Conservation (phyloP, 2,797 vertebrate species). For the Epinephelus coioides region DNA sequence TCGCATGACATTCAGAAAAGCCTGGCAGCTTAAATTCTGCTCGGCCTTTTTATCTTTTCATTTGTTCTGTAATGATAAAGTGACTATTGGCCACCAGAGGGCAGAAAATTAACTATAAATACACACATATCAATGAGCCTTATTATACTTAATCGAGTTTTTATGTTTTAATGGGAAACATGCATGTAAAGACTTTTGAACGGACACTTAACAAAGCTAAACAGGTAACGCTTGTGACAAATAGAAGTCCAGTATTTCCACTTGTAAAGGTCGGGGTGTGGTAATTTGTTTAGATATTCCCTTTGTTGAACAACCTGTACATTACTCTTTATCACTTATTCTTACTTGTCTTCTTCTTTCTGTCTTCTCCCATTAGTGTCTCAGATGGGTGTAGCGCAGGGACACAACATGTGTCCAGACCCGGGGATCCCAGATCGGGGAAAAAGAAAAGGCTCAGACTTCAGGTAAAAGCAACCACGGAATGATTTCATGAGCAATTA, state of each 20-base stretch:
- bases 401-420: constrained; percentile 99
- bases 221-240: not conserved
- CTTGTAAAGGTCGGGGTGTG: not conserved
- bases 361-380: constrained; percentile 88
- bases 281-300: too few species aligned
- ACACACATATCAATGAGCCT: not conserved
- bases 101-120: not conserved
- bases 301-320: constrained; percentile 13
- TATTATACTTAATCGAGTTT: not conserved
- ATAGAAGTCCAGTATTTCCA: not conserved
- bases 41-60: not conserved
- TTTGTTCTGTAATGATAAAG: not conserved
- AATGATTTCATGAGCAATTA: not conserved
- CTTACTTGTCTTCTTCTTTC: not conserved
- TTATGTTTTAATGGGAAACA: not conserved
- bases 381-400: constrained; percentile 98
- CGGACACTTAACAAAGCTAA: not conserved
- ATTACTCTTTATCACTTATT: not conserved
- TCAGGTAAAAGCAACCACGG: constrained; percentile 88
- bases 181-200: not conserved
- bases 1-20: not conserved
- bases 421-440: constrained; percentile 97
- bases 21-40: not conserved
- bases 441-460: constrained; percentile 98
- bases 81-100: not conserved